A percentile compares a stretch with the other conserved stretches of the same genome.
phyloP scores from a whole-genome alignment of 2,888 invertebrate species.

The Chymomyza caudatula region DNA sequence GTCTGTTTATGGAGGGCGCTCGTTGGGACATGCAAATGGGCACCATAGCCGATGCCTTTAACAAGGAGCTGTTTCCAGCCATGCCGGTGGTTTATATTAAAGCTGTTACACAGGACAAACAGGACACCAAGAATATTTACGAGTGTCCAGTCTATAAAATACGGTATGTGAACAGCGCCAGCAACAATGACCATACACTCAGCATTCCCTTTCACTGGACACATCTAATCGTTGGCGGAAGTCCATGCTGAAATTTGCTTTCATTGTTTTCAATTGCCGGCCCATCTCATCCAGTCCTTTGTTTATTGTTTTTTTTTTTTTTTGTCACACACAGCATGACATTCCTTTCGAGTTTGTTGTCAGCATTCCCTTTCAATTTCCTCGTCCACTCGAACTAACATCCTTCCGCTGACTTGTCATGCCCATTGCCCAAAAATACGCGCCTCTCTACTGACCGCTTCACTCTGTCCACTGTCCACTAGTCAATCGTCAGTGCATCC shows the following conservation, averaged over 20 bases:
- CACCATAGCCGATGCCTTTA: slow-evolving; percentile 88
- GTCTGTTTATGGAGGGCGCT: slow-evolving; percentile 95
- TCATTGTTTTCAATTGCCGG: slow-evolving; percentile 52
- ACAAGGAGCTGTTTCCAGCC: slow-evolving; percentile 93
- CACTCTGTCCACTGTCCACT: slow-evolving; percentile 8
- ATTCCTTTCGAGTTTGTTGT: slow-evolving; percentile 56
- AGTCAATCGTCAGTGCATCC: slow-evolving; percentile 62
- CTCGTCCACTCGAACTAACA: slow-evolving; percentile 66
- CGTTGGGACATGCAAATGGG: slow-evolving; percentile 91
- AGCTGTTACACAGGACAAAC: slow-evolving; percentile 92
- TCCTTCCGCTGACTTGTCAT: slow-evolving; percentile 64
- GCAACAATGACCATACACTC: background rate
- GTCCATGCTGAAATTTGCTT: slow-evolving; percentile 66
- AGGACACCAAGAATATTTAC: slow-evolving; percentile 91
- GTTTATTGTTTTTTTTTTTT: slow-evolving; percentile 11
- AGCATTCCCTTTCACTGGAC: background rate
- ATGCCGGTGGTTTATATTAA: slow-evolving; percentile 94
- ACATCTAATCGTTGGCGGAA: slow-evolving; percentile 59
- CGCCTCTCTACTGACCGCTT: background rate
- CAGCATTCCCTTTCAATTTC: slow-evolving; percentile 73
- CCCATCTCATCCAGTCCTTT: slow-evolving; percentile 23
- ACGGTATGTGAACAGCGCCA: slow-evolving; percentile 75
- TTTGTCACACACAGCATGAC: slow-evolving; percentile 31
- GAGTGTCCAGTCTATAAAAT: slow-evolving; percentile 97
- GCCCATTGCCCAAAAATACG: background rate